Conservation (phyloP, 1,140 invertebrate species). For the Hycleus phaleratus region DNA sequence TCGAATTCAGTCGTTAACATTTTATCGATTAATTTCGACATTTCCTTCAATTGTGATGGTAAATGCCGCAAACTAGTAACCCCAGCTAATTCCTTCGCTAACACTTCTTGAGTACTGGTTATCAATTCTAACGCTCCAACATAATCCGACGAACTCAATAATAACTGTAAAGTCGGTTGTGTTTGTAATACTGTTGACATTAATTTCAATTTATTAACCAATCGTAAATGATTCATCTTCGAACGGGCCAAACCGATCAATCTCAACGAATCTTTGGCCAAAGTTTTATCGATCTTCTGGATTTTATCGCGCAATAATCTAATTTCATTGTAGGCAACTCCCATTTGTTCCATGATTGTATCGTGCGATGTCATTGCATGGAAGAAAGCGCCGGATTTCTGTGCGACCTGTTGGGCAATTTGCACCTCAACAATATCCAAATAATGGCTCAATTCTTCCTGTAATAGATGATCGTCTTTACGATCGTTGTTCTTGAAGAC, state of each 20-base stretch:
- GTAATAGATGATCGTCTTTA: constrained; percentile 44
- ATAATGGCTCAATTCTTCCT: constrained; percentile 80
- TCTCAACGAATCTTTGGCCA: constrained; percentile 74
- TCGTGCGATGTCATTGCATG: constrained; percentile 96
- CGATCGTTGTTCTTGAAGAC: constrained; percentile 50
- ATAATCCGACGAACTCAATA: constrained; percentile 94
- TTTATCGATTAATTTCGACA: constrained; percentile 92
- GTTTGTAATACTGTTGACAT: constrained; percentile 96
- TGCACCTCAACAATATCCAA: constrained; percentile 92
- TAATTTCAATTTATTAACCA: constrained; percentile 73
- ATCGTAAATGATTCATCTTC: constrained; percentile 53
- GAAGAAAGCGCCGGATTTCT: constrained; percentile 93
- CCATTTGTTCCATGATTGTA: constrained; percentile 82
- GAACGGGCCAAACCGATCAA: constrained; percentile 62
- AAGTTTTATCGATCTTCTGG: constrained; percentile 63
- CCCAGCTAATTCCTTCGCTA: constrained; percentile 80
- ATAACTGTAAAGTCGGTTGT: constrained; percentile 90
- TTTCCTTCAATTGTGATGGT: constrained; percentile 91
- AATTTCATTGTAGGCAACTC: constrained; percentile 71
- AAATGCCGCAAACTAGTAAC: constrained; percentile 93
- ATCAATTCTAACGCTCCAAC: constrained; percentile 96
- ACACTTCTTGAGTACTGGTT: constrained; percentile 90
- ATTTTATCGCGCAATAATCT: constrained; percentile 63
- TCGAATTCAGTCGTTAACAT: constrained; percentile 95
- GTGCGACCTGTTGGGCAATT: constrained; percentile 92